Evolutionary conservation across 2,797 vertebrate species (phyloP), one percentile per base, ranked within the genome.

Genomic region (Distichodus sexfasciatus): DNA sequence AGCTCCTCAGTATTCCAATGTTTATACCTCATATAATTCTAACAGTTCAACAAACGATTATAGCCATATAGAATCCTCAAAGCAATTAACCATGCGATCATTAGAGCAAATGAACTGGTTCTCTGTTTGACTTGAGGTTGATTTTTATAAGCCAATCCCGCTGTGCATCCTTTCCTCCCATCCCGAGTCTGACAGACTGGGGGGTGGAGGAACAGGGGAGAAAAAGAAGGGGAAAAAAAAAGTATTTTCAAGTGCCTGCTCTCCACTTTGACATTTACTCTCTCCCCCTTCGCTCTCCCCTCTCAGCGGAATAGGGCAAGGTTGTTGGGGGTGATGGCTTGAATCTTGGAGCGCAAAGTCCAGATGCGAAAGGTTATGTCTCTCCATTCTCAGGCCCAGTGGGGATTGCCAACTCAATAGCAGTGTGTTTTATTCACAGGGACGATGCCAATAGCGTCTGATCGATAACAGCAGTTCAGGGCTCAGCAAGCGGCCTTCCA

Each of bases 371-470:
- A 86, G 85, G 83, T 88, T 88, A 86, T 84, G 82, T 86, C 81
- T 87, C 76, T 86, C 84, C 71, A 86, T 91, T 90, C 85, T 85
- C 77, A 77, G 36, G 67, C 89, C 55, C 88, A 85, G 86, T 84
- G 71, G 89, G 90, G 83, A 86, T 70, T 38, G 41, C 80, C 62
- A 77, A 87, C 86, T 87, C 84, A 74, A 82, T 68, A 75, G 72
- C 81, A 79, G 68, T 81, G 86, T 77, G 51, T 87, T 91, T 89
- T 88, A 88, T 91, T 89, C 89, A 90, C 83, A 86, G 77, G 68
- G 77, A 86, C 76, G 76, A 86, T 67, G 84, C 86, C 88, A 87
- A 88, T 88, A 85, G 85, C 76, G 66, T 70, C 77, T 81, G 84
- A 91, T 91, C 89, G 76, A 91, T 91, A 88, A 78, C 76, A 84